A percentile compares a stretch with the other conserved stretches of the same genome.
phyloP scores from a whole-genome alignment of 2,113 vertebrate genomes.

The Corapipo altera region DNA sequence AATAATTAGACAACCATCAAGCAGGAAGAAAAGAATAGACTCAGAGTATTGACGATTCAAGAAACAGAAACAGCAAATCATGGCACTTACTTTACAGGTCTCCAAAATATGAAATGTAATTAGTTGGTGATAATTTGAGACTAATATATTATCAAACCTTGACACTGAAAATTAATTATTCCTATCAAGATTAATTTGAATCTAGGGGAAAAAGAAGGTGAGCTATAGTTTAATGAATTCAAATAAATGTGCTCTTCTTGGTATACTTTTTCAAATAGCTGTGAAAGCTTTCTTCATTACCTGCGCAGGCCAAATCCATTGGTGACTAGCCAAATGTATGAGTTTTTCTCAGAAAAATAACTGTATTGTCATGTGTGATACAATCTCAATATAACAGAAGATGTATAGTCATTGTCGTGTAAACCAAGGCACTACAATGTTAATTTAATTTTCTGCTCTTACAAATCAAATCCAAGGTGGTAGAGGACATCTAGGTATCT shows the following conservation, averaged over 20 bases:
- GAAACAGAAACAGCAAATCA: neutral
- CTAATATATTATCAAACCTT: constrained; percentile 39
- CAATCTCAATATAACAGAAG: neutral
- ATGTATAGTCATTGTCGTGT: neutral
- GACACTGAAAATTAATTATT: constrained; percentile 56
- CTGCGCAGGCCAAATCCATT: neutral
- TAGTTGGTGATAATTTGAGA: neutral
- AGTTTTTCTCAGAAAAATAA: neutral
- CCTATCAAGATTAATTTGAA: constrained; percentile 21
- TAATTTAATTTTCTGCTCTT: neutral
- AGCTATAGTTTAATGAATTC: neutral
- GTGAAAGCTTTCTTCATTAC: neutral
- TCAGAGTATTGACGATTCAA: neutral
- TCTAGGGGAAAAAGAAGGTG: neutral
- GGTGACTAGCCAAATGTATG: neutral
- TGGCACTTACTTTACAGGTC: neutral
- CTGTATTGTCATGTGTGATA: neutral
- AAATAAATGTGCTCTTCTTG: neutral
- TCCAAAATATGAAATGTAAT: constrained; percentile 38
- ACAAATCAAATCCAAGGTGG: neutral
- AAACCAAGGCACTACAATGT: neutral
- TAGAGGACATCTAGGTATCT: neutral
- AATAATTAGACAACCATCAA: neutral
- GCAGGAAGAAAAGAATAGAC: neutral
- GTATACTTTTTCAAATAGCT: neutral